Percentiles rank a stretch among this genome's conserved stretches.
phyloP scores from a whole-genome alignment of 1,140 invertebrate genomes.

The Aphelinus certus region DNA sequence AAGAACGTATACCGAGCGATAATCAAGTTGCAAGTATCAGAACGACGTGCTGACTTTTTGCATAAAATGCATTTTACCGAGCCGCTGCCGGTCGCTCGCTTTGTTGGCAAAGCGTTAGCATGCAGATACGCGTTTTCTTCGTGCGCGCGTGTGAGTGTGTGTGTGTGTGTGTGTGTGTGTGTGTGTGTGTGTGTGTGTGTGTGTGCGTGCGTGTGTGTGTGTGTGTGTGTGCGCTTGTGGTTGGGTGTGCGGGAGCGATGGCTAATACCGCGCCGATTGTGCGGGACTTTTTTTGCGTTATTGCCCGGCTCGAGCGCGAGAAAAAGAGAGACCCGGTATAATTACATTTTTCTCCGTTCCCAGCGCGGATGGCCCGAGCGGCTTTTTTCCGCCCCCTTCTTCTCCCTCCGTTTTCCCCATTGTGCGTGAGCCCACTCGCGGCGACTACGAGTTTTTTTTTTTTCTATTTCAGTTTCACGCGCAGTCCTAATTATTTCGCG shows the following conservation, averaged over 20 bases:
- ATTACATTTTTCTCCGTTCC: conserved; percentile 25
- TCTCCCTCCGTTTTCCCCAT: too few species aligned
- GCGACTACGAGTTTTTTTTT: too few species aligned
- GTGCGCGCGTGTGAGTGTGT: neutral
- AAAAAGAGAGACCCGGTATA: neutral
- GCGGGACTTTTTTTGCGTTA: conserved; percentile 21
- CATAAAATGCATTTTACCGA: neutral
- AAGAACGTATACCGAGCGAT: too few species aligned
- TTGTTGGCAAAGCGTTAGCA: neutral
- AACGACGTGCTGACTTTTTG: neutral
- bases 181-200: too few species aligned
- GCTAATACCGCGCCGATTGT: conserved; percentile 12
- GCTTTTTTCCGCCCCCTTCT: too few species aligned
- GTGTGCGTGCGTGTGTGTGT: too few species aligned
- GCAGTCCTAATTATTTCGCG: conserved; percentile 10
- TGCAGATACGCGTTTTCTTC: conserved; percentile 18
- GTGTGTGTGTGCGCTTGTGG: too few species aligned
- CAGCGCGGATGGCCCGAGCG: too few species aligned
- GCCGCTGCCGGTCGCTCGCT: neutral
- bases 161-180: too few species aligned
- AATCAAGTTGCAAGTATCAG: too few species aligned
- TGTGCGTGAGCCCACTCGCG: neutral
- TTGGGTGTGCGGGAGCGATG: neutral
- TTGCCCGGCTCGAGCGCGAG: neutral
- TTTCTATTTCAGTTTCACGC: neutral